phyloP scores from a whole-genome alignment of 2,888 invertebrate species.

The Charanyca ferruginea region DNA sequence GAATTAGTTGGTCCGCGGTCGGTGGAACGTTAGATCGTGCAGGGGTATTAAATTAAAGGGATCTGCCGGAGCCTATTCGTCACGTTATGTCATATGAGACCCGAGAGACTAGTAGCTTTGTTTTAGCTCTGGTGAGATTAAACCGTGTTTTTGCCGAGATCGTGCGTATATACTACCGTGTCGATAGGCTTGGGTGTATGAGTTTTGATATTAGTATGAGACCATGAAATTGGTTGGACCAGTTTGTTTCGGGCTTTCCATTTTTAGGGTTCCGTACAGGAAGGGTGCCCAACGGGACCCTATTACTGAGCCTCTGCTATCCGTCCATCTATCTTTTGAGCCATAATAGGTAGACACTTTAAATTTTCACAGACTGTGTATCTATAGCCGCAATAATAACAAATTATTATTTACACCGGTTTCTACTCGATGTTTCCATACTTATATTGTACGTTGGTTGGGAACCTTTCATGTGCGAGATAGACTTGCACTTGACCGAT shows the following conservation, averaged over 20 bases:
- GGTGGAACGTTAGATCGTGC: constrained; percentile 54
- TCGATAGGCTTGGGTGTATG: constrained; percentile 35
- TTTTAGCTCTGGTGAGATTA: constrained; percentile 71
- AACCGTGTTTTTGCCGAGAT: constrained; percentile 63
- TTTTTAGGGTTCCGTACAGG: too few species aligned
- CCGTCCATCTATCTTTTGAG: too few species aligned
- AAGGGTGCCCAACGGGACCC: too few species aligned
- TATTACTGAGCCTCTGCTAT: too few species aligned
- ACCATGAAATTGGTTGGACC: constrained; percentile 25
- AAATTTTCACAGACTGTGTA: too few species aligned
- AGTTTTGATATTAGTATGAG: constrained; percentile 46
- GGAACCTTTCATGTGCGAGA: too few species aligned
- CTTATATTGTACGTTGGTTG: too few species aligned
- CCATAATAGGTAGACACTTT: too few species aligned
- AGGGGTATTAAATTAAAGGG: constrained; percentile 73
- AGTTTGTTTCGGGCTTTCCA: constrained; percentile 16
- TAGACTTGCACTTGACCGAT: too few species aligned
- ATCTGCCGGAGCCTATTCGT: constrained; percentile 72
- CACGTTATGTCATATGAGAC: constrained; percentile 75
- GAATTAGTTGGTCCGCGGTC: constrained; percentile 62
- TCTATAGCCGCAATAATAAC: too few species aligned
- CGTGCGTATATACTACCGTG: constrained; percentile 42
- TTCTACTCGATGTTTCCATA: too few species aligned
- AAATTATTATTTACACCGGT: too few species aligned
- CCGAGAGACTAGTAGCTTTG: constrained; percentile 74